Percentiles rank a stretch among this genome's conserved stretches.
Evolutionary conservation across 2,888 invertebrate genomes (phyloP).

Genomic region (Argyresthia albistria): DNA sequence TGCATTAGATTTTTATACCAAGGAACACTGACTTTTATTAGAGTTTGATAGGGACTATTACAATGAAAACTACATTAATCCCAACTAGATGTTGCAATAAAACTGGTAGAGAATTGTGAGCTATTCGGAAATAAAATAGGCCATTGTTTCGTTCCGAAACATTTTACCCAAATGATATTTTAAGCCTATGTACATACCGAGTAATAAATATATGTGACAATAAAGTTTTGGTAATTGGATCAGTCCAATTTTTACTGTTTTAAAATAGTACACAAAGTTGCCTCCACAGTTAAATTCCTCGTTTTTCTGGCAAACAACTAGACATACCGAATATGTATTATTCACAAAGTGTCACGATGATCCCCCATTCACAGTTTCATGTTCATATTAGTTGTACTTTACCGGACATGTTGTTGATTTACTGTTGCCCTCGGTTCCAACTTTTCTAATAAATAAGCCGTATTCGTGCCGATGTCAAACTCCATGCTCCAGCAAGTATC

Average conservation of each 20-base stretch:
- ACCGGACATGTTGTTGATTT: conserved; percentile 54
- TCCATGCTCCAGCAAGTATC: conserved; percentile 31
- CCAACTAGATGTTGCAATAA: too few relatives aligned
- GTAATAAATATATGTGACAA: too few relatives aligned
- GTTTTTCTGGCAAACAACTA: too few relatives aligned
- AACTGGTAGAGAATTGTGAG: too few relatives aligned
- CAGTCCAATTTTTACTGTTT: not conserved
- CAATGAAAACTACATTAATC: too few relatives aligned
- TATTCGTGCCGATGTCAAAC: conserved; percentile 60
- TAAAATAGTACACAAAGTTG: not conserved
- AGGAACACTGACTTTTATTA: not conserved
- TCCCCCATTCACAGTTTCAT: conserved; percentile 21
- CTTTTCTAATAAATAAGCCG: conserved; percentile 67
- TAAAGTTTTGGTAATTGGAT: too few relatives aligned
- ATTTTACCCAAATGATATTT: too few relatives aligned
- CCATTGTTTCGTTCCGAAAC: too few relatives aligned
- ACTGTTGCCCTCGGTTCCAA: conserved; percentile 49
- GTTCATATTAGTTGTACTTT: conserved; percentile 33
- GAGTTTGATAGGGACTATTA: too few relatives aligned
- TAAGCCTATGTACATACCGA: too few relatives aligned
- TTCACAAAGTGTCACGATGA: conserved; percentile 12
- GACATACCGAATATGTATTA: conserved; percentile 26
- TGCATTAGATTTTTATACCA: not conserved
- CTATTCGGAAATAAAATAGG: too few relatives aligned
- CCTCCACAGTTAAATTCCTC: too few relatives aligned